Percentiles rank a stretch among this genome's conserved stretches.
Evolutionary conservation across 2,113 vertebrate species (phyloP).

Genomic region (Chrysemys picta): DNA sequence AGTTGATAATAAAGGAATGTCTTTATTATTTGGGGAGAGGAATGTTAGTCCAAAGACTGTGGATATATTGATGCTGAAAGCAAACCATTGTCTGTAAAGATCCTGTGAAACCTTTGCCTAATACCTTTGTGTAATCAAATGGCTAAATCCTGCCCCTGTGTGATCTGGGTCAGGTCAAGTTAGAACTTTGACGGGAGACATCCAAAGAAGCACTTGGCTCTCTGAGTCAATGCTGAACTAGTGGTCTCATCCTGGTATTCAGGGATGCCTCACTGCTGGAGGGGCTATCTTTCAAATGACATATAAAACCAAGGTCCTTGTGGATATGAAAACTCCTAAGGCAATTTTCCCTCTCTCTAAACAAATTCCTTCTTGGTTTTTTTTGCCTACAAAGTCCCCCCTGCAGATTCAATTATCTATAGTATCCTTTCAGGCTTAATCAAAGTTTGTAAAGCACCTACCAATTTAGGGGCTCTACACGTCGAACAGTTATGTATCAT

Average conservation of each 20-base stretch:
- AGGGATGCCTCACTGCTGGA: background rate
- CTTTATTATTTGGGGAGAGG: background rate
- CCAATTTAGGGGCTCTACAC: background rate
- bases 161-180: background rate
- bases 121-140: background rate
- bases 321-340: background rate
- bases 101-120: background rate
- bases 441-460: background rate
- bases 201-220: background rate
- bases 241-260: background rate
- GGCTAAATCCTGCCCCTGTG: background rate
- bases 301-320: background rate
- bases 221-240: constrained; percentile 12
- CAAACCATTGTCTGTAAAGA: background rate
- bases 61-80: background rate
- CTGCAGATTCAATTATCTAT: background rate
- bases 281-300: background rate
- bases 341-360: background rate
- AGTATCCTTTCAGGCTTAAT: background rate
- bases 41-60: constrained; percentile 5
- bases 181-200: background rate
- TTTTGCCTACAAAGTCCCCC: constrained; percentile 24
- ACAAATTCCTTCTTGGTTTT: background rate
- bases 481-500: background rate
- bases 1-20: background rate